Conservation (phyloP, 2,113 vertebrate species). For the Tupaia chinensis region DNA sequence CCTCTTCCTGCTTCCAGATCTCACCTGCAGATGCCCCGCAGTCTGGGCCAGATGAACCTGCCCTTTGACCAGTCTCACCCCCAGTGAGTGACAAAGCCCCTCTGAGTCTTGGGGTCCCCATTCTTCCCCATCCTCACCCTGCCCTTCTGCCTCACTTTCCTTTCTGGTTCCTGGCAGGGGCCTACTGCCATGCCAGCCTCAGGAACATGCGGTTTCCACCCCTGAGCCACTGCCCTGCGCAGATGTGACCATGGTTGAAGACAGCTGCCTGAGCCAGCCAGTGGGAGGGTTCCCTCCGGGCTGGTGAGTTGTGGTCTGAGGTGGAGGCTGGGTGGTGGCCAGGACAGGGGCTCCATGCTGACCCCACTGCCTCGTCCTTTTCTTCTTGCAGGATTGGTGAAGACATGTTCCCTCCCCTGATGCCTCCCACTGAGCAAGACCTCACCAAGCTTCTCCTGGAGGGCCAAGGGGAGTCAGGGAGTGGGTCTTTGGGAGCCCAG, state of each 20-base stretch:
- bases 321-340: not conserved
- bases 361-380: not conserved
- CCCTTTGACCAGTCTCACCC: slow-evolving; percentile 74
- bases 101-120: too few species aligned
- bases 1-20: slow-evolving; percentile 59
- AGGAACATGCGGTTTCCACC: slow-evolving; percentile 71
- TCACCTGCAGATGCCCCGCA: slow-evolving; percentile 58
- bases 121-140: not conserved
- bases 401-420: slow-evolving; percentile 67
- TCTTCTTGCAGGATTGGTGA: slow-evolving; percentile 55
- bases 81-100: slow-evolving; percentile 71
- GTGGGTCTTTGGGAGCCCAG: slow-evolving; percentile 43
- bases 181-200: slow-evolving; percentile 67
- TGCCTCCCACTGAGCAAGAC: slow-evolving; percentile 78
- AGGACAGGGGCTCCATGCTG: too few species aligned
- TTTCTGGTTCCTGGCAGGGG: slow-evolving; percentile 44
- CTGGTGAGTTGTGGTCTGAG: slow-evolving; percentile 68
- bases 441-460: slow-evolving; percentile 71
- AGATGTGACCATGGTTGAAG: slow-evolving; percentile 77
- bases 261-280: slow-evolving; percentile 49
- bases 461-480: slow-evolving; percentile 39
- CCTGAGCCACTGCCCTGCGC: slow-evolving; percentile 62
- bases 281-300: slow-evolving; percentile 61
- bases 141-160: not conserved
- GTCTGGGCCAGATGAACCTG: slow-evolving; percentile 56